Conservation (phyloP, 2,797 vertebrate species). For the Tadarida brasiliensis region DNA sequence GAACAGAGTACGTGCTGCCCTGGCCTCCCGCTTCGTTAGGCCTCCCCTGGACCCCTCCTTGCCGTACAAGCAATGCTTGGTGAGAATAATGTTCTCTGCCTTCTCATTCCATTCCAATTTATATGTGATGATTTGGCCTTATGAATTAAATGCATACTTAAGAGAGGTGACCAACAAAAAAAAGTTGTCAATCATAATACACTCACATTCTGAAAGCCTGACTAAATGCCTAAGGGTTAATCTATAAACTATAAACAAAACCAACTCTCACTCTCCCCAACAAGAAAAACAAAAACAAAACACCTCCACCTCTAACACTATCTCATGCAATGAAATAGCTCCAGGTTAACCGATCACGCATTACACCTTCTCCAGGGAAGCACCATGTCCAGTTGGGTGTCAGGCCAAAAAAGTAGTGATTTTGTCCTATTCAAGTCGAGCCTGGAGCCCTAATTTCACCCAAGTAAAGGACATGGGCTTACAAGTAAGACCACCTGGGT, state of each 20-base stretch:
- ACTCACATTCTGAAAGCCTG: not conserved
- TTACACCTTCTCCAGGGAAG: not conserved
- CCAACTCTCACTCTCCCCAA: accelerated
- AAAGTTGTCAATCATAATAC: not conserved
- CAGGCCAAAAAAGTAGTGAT: not conserved
- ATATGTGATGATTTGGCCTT: not conserved
- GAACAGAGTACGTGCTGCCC: not conserved
- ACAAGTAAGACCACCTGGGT: not conserved
- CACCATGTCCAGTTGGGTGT: not conserved
- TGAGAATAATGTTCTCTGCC: not conserved
- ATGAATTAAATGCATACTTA: not conserved
- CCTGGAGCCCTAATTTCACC: not conserved
- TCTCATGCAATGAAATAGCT: not conserved
- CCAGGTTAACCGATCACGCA: not conserved
- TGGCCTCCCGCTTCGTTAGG: not conserved
- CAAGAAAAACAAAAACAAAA: not conserved
- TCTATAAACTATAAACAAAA: not conserved
- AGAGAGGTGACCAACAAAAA: conserved; percentile 3
- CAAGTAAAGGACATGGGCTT: not conserved
- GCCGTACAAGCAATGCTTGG: not conserved
- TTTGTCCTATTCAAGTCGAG: not conserved
- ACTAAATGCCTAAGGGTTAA: not conserved
- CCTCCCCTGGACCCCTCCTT: not conserved
- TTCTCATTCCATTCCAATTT: not conserved
- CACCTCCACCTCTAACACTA: not conserved